Evolutionary conservation across 2,113 vertebrate species (phyloP).

Genomic region (Cyanocitta stelleri): DNA sequence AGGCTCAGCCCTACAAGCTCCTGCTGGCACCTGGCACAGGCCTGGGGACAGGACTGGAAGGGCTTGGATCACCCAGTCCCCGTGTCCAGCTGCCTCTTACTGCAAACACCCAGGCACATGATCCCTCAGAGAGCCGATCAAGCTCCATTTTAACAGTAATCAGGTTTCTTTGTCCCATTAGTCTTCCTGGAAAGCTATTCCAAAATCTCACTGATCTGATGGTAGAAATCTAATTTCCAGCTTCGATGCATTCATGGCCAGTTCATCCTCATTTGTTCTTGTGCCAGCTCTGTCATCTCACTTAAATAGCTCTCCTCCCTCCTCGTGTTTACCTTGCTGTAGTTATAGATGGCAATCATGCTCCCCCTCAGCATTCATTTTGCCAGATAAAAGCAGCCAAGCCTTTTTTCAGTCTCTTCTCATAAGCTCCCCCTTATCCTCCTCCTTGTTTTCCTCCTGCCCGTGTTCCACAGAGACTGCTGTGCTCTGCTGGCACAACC

Average conservation of each 20-base stretch:
- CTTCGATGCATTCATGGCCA: constrained; percentile 4
- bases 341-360: constrained; percentile 42
- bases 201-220: constrained; percentile 31
- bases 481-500: background rate
- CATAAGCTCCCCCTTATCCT: background rate
- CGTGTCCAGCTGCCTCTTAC: background rate
- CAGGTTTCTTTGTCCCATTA: constrained; percentile 49
- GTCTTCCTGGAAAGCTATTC: constrained; percentile 26
- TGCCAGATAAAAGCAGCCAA: constrained; percentile 24
- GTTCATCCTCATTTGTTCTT: constrained; percentile 42
- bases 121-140: background rate
- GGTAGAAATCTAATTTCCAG: constrained; percentile 50
- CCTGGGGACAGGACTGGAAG: background rate
- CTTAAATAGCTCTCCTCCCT: constrained; percentile 43
- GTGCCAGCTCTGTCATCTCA: constrained; percentile 39
- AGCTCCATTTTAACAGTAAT: constrained; percentile 33
- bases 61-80: background rate
- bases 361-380: constrained; percentile 25
- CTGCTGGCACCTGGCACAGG: background rate
- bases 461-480: background rate
- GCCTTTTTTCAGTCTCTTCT: background rate
- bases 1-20: background rate
- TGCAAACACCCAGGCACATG: background rate
- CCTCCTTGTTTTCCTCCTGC: constrained; percentile 8
- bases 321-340: constrained; percentile 23